A percentile compares a stretch with the other conserved stretches of the same genome.
Conservation (phyloP, 1,140 invertebrate genomes). For the Drosophila virilis region DNA sequence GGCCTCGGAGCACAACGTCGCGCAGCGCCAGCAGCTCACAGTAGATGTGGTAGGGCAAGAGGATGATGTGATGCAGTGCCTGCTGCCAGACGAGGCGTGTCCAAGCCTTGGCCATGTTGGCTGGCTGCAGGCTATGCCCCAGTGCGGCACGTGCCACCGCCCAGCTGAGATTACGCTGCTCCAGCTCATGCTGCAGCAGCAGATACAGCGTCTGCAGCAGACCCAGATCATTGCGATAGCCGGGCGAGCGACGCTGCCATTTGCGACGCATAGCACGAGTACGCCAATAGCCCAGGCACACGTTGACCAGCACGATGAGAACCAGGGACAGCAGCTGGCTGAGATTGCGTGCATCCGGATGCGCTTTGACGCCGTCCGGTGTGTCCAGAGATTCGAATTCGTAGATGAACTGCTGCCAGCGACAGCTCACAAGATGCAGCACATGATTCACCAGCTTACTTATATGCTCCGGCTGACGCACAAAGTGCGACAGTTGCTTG, state of each 20-base stretch:
- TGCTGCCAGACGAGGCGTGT: slow-evolving; percentile 75
- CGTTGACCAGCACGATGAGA: slow-evolving; percentile 75
- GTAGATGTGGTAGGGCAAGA: slow-evolving; percentile 83
- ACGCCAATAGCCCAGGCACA: slow-evolving; percentile 62
- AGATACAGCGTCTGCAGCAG: slow-evolving; percentile 45
- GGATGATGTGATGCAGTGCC: slow-evolving; percentile 75
- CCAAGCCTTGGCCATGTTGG: slow-evolving; percentile 73
- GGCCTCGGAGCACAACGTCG: slow-evolving; percentile 77
- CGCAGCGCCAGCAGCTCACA: slow-evolving; percentile 84
- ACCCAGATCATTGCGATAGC: slow-evolving; percentile 49
- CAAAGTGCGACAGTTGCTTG: slow-evolving; percentile 68
- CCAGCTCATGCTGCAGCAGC: slow-evolving; percentile 84
- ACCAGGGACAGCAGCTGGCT: slow-evolving; percentile 68
- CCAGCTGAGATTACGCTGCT: slow-evolving; percentile 69
- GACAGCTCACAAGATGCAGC: slow-evolving; percentile 88
- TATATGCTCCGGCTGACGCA: slow-evolving; percentile 87
- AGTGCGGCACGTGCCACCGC: slow-evolving; percentile 69
- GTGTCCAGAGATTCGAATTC: slow-evolving; percentile 91
- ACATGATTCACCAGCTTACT: slow-evolving; percentile 88
- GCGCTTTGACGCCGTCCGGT: slow-evolving; percentile 71
- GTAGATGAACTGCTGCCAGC: slow-evolving; percentile 92
- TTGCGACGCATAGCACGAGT: slow-evolving; percentile 48
- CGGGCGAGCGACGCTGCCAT: slow-evolving; percentile 43
- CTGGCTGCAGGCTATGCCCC: slow-evolving; percentile 83
- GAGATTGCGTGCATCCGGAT: slow-evolving; percentile 54